Conservation (phyloP, 2,797 vertebrate species). For the Chloroceryle amazona region DNA sequence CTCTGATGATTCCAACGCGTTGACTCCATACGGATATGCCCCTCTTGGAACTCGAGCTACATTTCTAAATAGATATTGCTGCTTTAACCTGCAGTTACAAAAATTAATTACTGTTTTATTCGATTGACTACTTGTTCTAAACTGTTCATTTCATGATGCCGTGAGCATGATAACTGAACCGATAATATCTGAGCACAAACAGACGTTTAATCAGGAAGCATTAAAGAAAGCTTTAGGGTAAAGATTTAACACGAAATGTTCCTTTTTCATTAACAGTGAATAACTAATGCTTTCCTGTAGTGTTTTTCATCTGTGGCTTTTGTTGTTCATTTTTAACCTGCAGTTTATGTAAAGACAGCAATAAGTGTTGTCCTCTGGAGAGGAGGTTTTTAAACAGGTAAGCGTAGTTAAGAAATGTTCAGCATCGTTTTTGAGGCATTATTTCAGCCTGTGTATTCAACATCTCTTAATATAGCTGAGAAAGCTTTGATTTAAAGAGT, state of each 20-base stretch:
- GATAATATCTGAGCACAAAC: not conserved
- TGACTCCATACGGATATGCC: fast-evolving
- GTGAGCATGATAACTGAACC: not conserved
- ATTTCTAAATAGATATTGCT: not conserved
- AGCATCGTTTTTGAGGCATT: not conserved
- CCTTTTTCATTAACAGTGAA: not conserved
- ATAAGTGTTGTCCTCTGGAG: not conserved
- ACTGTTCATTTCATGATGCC: not conserved
- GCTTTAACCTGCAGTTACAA: not conserved
- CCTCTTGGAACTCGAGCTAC: not conserved
- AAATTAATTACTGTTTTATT: not conserved
- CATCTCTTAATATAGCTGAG: not conserved
- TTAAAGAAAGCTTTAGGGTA: not conserved
- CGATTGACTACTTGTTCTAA: not conserved
- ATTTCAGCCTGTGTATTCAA: not conserved
- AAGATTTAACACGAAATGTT: not conserved
- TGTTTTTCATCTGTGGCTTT: not conserved
- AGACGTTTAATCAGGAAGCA: not conserved
- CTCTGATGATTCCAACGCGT: not conserved
- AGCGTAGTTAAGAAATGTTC: not conserved
- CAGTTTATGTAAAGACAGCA: not conserved
- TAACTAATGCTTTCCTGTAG: not conserved
- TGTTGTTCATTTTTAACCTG: not conserved
- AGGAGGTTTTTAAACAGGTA: not conserved
- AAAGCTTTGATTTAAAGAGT: not conserved